Evolutionary conservation across 2,113 vertebrate species (phyloP), one percentile per base, ranked within the genome.

Genomic region (Paradoxurus hermaphroditus): DNA sequence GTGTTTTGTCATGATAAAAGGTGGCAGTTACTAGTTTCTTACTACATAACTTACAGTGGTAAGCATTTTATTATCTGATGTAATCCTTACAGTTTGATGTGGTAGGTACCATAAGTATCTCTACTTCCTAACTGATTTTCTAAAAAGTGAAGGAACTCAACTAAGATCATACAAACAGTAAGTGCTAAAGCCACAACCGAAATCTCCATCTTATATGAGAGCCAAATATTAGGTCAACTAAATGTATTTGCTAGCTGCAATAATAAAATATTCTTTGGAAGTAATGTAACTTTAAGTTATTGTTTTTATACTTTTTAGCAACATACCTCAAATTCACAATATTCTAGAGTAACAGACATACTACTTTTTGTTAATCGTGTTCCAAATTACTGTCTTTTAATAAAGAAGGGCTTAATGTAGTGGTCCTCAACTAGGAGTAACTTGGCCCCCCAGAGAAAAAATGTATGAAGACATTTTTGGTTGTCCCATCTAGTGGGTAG

Each of bases 1-100:
- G 62, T 46, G 62, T 88, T 85, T 93, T 91, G 75, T 95, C 29
- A 89, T 65, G 65, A 72, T 85, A 65, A 86, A 91, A 92, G 59
- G 27, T 87, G 46, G 27, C 29, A 84, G 86, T 90, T 86, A 91
- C 68, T 86, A 77, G 36, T 86, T 96, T 41, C 41, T 83, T 78
- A 63, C 31, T 36, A 31, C 4, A 31, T 78, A 51, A 56, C 13
- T 39, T 82, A 21, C 1, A 78, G 93, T 90, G 25, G 34, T 72
- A 90, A 70, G 29, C 14, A 90, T 59, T 86, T 88, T 92, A 73
- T 25, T 46, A 44, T 2, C 70, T 95, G 5, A 75, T 56, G n/a
- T 75, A 92, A 75, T 81, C 31, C 21, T 90, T 13, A 91, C 25
- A 92, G 49, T 11, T 94, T 7, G 39, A 0, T 85, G 19, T 94